These are phyloP conservation scores for Chaitophorus viminalis DNA, from an alignment of 2,888 invertebrate genomes.

Conservation along the genomic window DNA sequence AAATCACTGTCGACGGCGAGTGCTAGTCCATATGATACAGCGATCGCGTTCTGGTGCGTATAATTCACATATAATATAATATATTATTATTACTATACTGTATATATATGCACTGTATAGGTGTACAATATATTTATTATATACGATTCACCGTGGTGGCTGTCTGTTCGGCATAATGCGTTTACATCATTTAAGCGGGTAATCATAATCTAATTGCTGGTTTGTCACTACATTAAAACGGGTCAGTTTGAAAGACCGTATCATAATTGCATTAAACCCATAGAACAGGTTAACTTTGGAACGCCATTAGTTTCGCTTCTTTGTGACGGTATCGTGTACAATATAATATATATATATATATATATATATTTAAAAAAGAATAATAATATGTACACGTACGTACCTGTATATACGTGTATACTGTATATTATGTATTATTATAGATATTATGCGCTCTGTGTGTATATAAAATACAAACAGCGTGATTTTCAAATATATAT, in stretches of 20 bases:
- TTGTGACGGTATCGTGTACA: slow-evolving; percentile 40
- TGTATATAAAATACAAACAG: background rate
- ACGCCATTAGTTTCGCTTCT: slow-evolving; percentile 59
- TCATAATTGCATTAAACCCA: slow-evolving; percentile 59
- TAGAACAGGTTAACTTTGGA: slow-evolving; percentile 56
- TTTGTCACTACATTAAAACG: slow-evolving; percentile 48
- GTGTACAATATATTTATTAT: background rate
- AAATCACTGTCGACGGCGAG: background rate
- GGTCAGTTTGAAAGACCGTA: slow-evolving; percentile 56
- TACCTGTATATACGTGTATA: background rate
- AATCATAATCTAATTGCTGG: slow-evolving; percentile 57
- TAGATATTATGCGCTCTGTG: background rate
- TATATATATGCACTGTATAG: background rate
- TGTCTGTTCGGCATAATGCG: slow-evolving; percentile 49
- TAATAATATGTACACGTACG: background rate
- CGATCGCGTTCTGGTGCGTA: slow-evolving; percentile 6
- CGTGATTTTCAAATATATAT: slow-evolving; percentile 41
- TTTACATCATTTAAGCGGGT: slow-evolving; percentile 53
- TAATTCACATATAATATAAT: background rate
- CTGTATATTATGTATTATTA: background rate
- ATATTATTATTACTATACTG: too few species aligned
- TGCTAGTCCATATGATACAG: background rate
- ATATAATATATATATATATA: too few species aligned
- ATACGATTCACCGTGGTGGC: slow-evolving; percentile 27
- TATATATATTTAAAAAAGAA: too few species aligned